phyloP scores from a whole-genome alignment of 2,113 vertebrate genomes.

The Ramphastos sulfuratus region DNA sequence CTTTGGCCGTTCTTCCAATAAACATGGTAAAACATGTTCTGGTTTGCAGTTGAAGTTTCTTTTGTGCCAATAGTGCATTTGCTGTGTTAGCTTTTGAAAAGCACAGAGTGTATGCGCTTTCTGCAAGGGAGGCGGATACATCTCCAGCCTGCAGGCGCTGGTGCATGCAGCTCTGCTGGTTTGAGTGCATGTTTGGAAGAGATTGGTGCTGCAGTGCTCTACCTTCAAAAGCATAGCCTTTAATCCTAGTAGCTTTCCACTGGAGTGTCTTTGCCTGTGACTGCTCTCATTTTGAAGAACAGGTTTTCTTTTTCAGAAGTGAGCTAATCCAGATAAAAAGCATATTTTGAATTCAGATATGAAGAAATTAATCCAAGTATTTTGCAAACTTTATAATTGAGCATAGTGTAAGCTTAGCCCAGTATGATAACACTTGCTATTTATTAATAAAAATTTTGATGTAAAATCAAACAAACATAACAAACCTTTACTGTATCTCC shows the following conservation, averaged over 20 bases:
- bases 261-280: neutral
- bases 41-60: conserved; percentile 69
- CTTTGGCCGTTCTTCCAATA: conserved; percentile 94
- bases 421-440: neutral
- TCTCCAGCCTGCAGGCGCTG: conserved; percentile 36
- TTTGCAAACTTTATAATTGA: neutral
- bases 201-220: conserved; percentile 25
- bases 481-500: neutral
- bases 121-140: neutral
- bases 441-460: neutral
- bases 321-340: conserved; percentile 19
- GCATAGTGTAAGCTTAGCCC: neutral
- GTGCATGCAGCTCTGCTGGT: conserved; percentile 55
- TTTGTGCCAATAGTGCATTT: conserved; percentile 36
- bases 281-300: neutral
- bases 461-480: neutral
- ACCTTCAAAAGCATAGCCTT: neutral
- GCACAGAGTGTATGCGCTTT: neutral
- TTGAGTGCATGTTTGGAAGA: conserved; percentile 56
- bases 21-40: conserved; percentile 91
- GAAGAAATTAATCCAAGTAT: neutral
- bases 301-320: conserved; percentile 19
- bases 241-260: neutral
- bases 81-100: conserved; percentile 3
- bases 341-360: neutral